A percentile compares a stretch with the other conserved stretches of the same genome.
These are phyloP conservation scores for Ctenopoma multispine DNA, from an alignment of 2,797 vertebrate genomes.

Conservation along the genomic window DNA sequence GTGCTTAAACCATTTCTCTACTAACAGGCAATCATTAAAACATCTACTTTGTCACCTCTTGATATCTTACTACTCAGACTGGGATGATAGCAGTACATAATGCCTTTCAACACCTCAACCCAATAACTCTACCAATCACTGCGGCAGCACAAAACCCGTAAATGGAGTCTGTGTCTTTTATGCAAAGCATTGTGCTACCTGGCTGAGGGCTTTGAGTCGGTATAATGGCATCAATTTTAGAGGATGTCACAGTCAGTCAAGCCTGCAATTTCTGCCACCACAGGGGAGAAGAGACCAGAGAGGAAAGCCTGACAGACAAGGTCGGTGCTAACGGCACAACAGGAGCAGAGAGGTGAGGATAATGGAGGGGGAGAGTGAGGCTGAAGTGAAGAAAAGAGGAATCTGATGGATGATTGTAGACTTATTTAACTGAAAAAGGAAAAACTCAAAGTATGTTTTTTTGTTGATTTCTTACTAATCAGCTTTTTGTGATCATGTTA, in stretches of 20 bases:
- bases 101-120: constrained; percentile 8
- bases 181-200: constrained; percentile 27
- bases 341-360: constrained; percentile 39
- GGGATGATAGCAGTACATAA: neutral
- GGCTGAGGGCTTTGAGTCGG: constrained; percentile 31
- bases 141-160: constrained; percentile 8
- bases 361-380: neutral
- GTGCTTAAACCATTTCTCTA: neutral
- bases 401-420: neutral
- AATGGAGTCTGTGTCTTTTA: constrained; percentile 23
- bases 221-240: constrained; percentile 55
- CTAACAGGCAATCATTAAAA: neutral
- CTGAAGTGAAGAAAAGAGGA: constrained; percentile 9
- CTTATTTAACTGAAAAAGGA: neutral
- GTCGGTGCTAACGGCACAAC: constrained; percentile 31
- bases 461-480: neutral
- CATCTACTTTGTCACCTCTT: neutral
- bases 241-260: constrained; percentile 63
- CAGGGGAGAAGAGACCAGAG: constrained; percentile 32
- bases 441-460: neutral
- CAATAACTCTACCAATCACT: neutral
- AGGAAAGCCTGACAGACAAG: constrained; percentile 46
- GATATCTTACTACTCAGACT: neutral
- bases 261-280: constrained; percentile 49
- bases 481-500: neutral